These are phyloP conservation scores for Dendropsophus ebraccatus DNA, from an alignment of 2,113 vertebrate species.

Conservation along the genomic window DNA sequence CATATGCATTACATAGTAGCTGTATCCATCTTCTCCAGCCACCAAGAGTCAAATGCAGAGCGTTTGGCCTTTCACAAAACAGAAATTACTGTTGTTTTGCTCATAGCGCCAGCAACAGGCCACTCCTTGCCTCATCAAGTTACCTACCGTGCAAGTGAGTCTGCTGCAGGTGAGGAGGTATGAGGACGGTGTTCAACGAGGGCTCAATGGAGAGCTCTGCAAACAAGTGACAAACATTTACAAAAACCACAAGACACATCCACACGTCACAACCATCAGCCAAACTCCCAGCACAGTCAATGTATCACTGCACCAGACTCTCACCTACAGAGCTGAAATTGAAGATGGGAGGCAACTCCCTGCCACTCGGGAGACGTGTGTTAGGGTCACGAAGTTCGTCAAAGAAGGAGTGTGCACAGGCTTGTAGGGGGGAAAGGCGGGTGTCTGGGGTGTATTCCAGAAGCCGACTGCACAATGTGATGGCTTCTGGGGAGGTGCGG, in stretches of 20 bases:
- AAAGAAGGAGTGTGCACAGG: conserved; percentile 89
- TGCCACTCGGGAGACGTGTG: conserved; percentile 86
- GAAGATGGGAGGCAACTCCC: conserved; percentile 89
- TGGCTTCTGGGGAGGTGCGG: conserved; percentile 88
- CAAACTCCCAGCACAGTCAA: neutral
- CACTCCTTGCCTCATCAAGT: neutral
- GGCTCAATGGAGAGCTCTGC: conserved; percentile 91
- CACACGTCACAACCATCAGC: neutral
- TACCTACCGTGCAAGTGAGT: conserved; percentile 46
- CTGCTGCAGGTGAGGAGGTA: conserved; percentile 80
- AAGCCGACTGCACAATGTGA: conserved; percentile 87
- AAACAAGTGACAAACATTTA: neutral
- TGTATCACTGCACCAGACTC: neutral
- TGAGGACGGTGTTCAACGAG: conserved; percentile 87
- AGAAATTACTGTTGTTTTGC: too few species aligned
- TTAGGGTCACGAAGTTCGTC: conserved; percentile 86
- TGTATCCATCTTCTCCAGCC: too few species aligned
- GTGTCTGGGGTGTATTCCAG: conserved; percentile 92
- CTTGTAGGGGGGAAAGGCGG: conserved; percentile 87
- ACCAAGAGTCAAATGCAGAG: too few species aligned
- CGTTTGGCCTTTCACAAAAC: too few species aligned
- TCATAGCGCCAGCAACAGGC: too few species aligned
- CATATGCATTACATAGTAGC: too few species aligned
- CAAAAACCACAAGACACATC: neutral
- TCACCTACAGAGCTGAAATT: conserved; percentile 90